Base-by-base conservation (phyloP, 2,888 invertebrate species). In the Heliconius aoede region DNA sequence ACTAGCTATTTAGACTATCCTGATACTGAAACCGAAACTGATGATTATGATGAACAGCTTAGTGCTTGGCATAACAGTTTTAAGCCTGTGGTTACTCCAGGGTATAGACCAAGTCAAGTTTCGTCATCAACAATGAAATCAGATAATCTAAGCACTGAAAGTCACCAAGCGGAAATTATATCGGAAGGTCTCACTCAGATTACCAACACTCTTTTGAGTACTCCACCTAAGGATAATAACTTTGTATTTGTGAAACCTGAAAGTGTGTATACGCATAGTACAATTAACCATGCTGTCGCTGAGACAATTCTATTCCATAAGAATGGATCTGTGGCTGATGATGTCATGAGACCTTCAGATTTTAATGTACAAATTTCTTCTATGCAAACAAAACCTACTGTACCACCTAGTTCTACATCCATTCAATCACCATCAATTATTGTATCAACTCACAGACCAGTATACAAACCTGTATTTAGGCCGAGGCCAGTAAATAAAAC, bases 301-400 rank as follows among this genome's bases (percentile, higher is more conserved):
- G 97, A 97, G 77, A 96, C 97, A 0, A 94, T 96, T 74, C 85
- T 97, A 0, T 87, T 96, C 3, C 95, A 96, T 81, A 87, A 89
- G 76, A 95, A 95, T 82, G 96, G 95, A 71, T 91, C 95, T 28
- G 91, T 95, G 46, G 95, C 95, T 0, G 91, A 94, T 78, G 95
- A 95, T 78, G 89, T 94, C 0, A 91, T 88, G 0, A 89, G 94
- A 79, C 95, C 94, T 0, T 93, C 93, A 79, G 96, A 95, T 83
- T 94, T 95, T 72, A 90, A 91, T 81, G 86, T 94, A 51, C 93
- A 94, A 82, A 86, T 95, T 71, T 94, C 94, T 0, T 90, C 91
- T 7, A 92, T 93, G 92, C 94, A 94, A 80, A 94, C 94, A 0
- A 95, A 94, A 78, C 94, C 95, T 0, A 91, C 94, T 0, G 83